phyloP scores from a whole-genome alignment of 2,797 vertebrate genomes.

The Allobates femoralis region DNA sequence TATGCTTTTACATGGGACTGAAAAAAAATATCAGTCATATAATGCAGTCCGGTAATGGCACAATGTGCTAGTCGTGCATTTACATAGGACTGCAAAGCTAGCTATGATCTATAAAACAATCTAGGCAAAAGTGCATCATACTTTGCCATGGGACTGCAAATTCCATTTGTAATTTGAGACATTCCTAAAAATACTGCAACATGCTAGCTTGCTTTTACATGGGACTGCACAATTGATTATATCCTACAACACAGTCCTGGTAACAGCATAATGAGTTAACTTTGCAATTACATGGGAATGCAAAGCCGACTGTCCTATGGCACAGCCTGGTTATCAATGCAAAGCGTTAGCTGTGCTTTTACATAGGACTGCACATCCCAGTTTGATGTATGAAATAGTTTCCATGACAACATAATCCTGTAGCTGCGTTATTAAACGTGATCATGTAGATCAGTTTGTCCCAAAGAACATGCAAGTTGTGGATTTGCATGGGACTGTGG shows the following conservation, averaged over 20 bases:
- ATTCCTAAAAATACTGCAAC: too few relatives aligned
- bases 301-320: background rate
- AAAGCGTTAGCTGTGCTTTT: background rate
- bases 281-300: background rate
- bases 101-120: too few relatives aligned
- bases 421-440: too few relatives aligned
- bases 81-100: background rate
- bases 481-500: background rate
- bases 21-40: background rate
- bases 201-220: background rate
- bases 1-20: background rate
- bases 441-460: too few relatives aligned
- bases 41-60: background rate
- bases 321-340: too few relatives aligned
- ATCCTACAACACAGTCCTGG: background rate
- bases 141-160: background rate
- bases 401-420: too few relatives aligned
- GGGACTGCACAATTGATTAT: background rate
- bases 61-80: background rate
- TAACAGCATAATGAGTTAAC: background rate
- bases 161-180: too few relatives aligned
- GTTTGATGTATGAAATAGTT: too few relatives aligned
- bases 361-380: background rate
- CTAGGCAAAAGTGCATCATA: background rate
- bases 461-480: background rate